A percentile compares a stretch with the other conserved stretches of the same genome.
Conservation (phyloP, 1,140 invertebrate species). For the Drosophila orena region DNA sequence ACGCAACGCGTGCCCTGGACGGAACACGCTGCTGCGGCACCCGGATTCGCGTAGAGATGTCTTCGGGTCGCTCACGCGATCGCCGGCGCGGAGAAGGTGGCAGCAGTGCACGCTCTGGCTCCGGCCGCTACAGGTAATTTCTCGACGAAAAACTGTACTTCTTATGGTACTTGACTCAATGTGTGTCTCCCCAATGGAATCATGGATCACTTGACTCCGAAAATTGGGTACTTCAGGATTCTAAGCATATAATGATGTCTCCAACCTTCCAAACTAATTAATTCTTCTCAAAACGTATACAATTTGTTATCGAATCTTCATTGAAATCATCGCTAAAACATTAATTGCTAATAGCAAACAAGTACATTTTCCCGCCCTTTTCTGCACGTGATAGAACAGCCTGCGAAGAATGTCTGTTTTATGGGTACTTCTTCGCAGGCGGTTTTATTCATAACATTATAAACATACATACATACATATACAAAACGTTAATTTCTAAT, state of each 20-base stretch:
- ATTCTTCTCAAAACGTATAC: constrained; percentile 2
- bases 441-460: background rate
- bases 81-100: constrained; percentile 87
- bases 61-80: constrained; percentile 91
- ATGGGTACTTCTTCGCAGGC: background rate
- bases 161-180: background rate
- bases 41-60: constrained; percentile 94
- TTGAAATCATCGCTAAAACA: background rate
- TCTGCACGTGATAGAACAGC: constrained; percentile 1
- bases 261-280: background rate
- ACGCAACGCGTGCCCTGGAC: constrained; percentile 97
- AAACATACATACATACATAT: too few species aligned
- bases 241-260: background rate
- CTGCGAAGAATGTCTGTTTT: background rate
- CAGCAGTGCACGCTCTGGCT: constrained; percentile 59
- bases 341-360: constrained; percentile 3
- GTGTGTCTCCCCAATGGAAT: background rate
- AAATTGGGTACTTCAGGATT: background rate
- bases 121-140: constrained; percentile 36
- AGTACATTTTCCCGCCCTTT: constrained; percentile 1
- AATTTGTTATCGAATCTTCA: constrained; percentile 6
- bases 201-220: background rate
- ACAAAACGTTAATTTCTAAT: background rate
- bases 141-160: background rate
- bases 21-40: constrained; percentile 95